These are phyloP conservation scores for Andrena cerasifolii DNA, from an alignment of 1,140 invertebrate species.

Conservation along the genomic window DNA sequence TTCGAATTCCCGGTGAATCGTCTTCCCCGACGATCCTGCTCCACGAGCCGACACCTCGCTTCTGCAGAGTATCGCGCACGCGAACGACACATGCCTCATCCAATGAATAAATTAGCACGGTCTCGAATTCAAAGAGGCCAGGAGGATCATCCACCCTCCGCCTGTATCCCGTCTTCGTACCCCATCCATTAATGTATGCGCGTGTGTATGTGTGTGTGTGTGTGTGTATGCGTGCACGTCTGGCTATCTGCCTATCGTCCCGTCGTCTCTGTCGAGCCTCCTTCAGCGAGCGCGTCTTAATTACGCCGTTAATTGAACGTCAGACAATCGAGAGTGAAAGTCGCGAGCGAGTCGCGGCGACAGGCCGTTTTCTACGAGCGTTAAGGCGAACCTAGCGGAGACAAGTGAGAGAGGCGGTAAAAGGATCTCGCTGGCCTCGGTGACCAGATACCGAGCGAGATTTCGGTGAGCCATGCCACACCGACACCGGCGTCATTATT, in stretches of 20 bases:
- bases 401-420: not conserved
- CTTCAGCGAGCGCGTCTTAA: slow-evolving; percentile 12
- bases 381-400: not conserved
- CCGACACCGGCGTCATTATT: not conserved
- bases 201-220: not conserved
- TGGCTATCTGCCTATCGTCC: too few relatives aligned
- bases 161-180: not conserved
- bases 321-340: slow-evolving; percentile 49
- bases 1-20: not conserved
- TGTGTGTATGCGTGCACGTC: not conserved
- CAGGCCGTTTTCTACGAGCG: not conserved
- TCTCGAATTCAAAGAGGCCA: not conserved
- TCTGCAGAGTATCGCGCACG: not conserved
- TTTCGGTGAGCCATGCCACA: not conserved
- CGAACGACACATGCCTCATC: not conserved
- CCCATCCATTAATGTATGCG: not conserved
- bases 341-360: slow-evolving; percentile 5
- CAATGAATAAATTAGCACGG: slow-evolving; percentile 48
- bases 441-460: not conserved
- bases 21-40: not conserved
- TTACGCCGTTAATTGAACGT: slow-evolving; percentile 50
- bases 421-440: not conserved
- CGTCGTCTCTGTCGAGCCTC: slow-evolving; percentile 15
- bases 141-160: not conserved
- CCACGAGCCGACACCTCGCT: not conserved